phyloP scores from a whole-genome alignment of 2,797 vertebrate genomes.

The Nannoperca australis region DNA sequence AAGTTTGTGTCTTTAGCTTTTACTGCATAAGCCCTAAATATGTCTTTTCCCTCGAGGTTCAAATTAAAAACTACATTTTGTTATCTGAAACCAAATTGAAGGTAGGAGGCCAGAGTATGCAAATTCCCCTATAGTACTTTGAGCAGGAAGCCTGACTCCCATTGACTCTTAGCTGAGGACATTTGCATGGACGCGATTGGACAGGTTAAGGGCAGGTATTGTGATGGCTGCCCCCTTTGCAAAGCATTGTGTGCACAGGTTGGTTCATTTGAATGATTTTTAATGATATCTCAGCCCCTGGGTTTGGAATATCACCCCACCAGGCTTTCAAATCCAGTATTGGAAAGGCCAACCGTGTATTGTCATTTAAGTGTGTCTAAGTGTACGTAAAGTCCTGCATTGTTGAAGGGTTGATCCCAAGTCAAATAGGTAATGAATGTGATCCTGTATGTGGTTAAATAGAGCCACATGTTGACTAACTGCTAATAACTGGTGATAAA shows the following conservation, averaged over 20 bases:
- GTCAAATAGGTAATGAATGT: conserved; percentile 40
- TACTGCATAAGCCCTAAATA: conserved; percentile 13
- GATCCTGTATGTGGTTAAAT: conserved; percentile 46
- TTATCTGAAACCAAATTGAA: conserved; percentile 82
- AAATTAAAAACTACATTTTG: conserved; percentile 74
- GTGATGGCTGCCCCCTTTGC: conserved; percentile 78
- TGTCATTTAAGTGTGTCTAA: conserved; percentile 37
- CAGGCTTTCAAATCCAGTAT: conserved; percentile 60
- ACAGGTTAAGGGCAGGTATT: conserved; percentile 77
- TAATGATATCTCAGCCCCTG: conserved; percentile 67
- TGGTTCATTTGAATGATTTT: conserved; percentile 82
- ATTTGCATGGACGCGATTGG: conserved; percentile 84
- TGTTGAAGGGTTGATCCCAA: conserved; percentile 35
- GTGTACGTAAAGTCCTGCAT: conserved; percentile 23
- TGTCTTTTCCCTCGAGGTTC: conserved; percentile 72
- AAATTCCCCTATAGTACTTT: conserved; percentile 70
- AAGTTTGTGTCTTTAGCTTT: background rate
- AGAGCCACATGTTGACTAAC: conserved; percentile 25
- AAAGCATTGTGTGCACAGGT: conserved; percentile 82
- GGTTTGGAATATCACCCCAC: conserved; percentile 62
- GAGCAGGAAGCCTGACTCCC: conserved; percentile 68
- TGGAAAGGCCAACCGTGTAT: conserved; percentile 40
- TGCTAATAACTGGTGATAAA: background rate
- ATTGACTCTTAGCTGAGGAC: conserved; percentile 69
- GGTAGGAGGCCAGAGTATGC: conserved; percentile 75